Evolutionary conservation across 2,888 invertebrate species (phyloP), one percentile per base, ranked within the genome.

Genomic region (Platycheirus rosarum): DNA sequence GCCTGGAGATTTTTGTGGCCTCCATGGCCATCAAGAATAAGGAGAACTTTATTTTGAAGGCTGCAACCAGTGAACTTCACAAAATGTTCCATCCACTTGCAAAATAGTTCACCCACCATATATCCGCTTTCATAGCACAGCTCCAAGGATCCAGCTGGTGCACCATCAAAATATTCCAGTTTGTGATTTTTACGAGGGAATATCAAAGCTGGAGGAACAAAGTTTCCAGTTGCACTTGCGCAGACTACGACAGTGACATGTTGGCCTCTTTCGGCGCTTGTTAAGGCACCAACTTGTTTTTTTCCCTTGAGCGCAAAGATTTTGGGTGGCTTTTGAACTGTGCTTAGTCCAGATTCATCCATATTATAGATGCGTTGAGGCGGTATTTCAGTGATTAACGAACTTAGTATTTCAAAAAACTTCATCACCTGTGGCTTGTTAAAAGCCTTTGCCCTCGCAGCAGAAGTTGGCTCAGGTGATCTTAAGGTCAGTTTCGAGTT

Each of bases 281-380:
- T 48, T 86, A 91, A 89, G 26, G 88, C 89, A 60, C 89, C 89
- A 20, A 88, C 89, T 86, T 91, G 89, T 63, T 90, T 91, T 32
- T 86, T 77, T 4, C 89, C 89, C 74, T 86, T 90, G 35, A 82
- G 60, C 35, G 89, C 88, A 75, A 89, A 70, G 63, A 89, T 86
- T 84, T 88, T 88, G 20, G 85, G 75, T n/a, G 88, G 86, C 70
- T 86, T 88, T 60, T 89, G 89, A 1, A 91, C 90, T 2, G 90
- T 91, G 18, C 89, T 87, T 4, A 90, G 74, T 0, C 87, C 89
- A 20, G 89, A 88, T 85, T 91, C 90, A 85, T 91, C 90, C 26
- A 88, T 71, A 84, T 90, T 90, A 70, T 87, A 90, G 51, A 90
- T 88, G 48, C 85, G 23, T 23, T 23, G 23, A 23, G 23, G 23